These are phyloP conservation scores for Enteromius anoplus DNA, from an alignment of 2,797 vertebrate genomes.

Conservation along the genomic window DNA sequence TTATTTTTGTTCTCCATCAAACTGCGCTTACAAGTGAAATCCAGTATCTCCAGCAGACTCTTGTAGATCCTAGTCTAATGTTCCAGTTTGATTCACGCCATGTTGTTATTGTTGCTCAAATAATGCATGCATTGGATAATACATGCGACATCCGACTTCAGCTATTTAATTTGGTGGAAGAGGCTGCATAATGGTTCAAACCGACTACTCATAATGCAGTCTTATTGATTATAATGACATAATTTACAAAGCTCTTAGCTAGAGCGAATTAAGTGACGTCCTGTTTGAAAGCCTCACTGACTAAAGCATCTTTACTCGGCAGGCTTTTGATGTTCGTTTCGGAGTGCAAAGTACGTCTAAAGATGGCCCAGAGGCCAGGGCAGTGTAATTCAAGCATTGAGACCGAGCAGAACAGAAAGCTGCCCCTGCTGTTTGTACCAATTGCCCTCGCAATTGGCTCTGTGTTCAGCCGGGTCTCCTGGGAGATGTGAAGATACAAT, in stretches of 20 bases:
- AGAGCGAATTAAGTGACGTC: constrained; percentile 35
- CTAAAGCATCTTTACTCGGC: constrained; percentile 48
- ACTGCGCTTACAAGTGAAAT: constrained; percentile 21
- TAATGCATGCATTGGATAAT: neutral
- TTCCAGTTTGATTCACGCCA: neutral
- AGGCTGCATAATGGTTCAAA: constrained; percentile 25
- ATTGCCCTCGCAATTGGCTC: constrained; percentile 55
- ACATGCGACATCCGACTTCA: neutral
- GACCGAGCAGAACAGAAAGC: constrained; percentile 26
- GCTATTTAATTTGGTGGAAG: constrained; percentile 25
- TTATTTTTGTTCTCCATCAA: constrained; percentile 10
- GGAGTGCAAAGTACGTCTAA: constrained; percentile 21
- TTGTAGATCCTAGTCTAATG: neutral
- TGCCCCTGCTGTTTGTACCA: constrained; percentile 54
- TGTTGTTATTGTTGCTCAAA: constrained; percentile 14
- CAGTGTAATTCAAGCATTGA: constrained; percentile 27
- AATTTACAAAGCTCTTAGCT: constrained; percentile 48
- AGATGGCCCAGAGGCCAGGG: constrained; percentile 23
- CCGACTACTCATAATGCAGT: constrained; percentile 34
- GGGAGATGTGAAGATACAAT: constrained; percentile 42
- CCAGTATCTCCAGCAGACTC: constrained; percentile 1
- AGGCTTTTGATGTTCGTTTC: constrained; percentile 25
- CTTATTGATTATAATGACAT: constrained; percentile 58
- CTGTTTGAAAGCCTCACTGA: constrained; percentile 58
- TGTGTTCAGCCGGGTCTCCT: constrained; percentile 40